Base-by-base conservation (phyloP, 2,113 vertebrate species). In the Notarius quadriscutis region DNA sequence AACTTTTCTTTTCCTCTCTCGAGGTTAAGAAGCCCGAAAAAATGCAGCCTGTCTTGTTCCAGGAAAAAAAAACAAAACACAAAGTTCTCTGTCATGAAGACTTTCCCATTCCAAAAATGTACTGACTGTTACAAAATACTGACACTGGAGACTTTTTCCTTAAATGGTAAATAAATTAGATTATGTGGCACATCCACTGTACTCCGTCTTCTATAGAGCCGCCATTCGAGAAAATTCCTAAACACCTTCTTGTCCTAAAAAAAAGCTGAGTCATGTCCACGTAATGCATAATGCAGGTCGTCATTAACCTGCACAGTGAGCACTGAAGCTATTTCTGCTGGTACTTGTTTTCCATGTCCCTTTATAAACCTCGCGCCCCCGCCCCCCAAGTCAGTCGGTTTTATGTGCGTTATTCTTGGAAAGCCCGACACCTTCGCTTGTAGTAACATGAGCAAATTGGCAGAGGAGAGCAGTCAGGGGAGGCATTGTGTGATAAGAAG, bases 361-460 rank as follows among this genome's bases (percentile, higher is more conserved):
- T 60, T 48, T 9, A 53, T 67, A 41, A 41, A 41, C 1, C 63
- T 3, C 25, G 1, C n/a, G 14, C 67, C 17, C 74, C 48, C 41
- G 55, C 15, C 53, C 78, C 41, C 41, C 41, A 0, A 58, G 53
- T 34, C 78, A 60, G 50, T 27, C 30, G 15, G n/a, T 86, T 82
- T 88, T 62, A 20, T 55, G 62, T 86, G 77, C 77, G 20, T 89
- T 58, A 27, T 80, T 78, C 48, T 81, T 82, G 84, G 74, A 86
- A 86, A 51, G 22, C 86, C 53, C 14, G 22, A 25, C 79, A 67
- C 63, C 41, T 55, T 87, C 58, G 63, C 81, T 81, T 86, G 79
- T 82, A 41, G 90, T 88, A 88, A 88, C 71, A 78, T 72, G 81
- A 89, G 81, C 84, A 18, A 77, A 84, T 75, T 80, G 67, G 75